phyloP scores from a whole-genome alignment of 2,797 vertebrate genomes.

The Karalla daura region DNA sequence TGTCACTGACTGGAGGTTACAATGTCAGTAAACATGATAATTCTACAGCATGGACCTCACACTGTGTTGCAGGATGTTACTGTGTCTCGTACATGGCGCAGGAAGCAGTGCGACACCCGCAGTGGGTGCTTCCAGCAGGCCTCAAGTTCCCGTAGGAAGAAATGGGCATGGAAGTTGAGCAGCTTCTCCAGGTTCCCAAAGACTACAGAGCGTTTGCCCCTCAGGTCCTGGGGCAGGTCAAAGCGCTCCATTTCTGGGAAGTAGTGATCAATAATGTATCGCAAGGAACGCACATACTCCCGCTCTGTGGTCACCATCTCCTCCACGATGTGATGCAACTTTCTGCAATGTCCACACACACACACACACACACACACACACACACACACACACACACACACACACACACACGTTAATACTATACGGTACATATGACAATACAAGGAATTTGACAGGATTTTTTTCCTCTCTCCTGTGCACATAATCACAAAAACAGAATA shows the following conservation, averaged over 20 bases:
- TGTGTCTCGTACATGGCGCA: slow-evolving; percentile 88
- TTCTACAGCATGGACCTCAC: too few relatives aligned
- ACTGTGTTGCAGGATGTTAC: not conserved
- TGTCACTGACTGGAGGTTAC: too few relatives aligned
- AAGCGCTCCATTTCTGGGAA: slow-evolving; percentile 93
- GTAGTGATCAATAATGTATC: slow-evolving; percentile 92
- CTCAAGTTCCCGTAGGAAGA: slow-evolving; percentile 94
- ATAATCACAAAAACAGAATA: too few relatives aligned
- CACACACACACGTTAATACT: too few relatives aligned
- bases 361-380: too few relatives aligned
- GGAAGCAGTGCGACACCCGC: slow-evolving; percentile 92
- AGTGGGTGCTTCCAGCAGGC: slow-evolving; percentile 93
- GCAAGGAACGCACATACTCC: slow-evolving; percentile 92
- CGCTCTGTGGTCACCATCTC: slow-evolving; percentile 96
- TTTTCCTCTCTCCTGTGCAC: too few relatives aligned
- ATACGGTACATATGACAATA: too few relatives aligned
- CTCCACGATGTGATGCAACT: slow-evolving; percentile 91
- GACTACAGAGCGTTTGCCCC: slow-evolving; percentile 91
- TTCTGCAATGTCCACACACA: slow-evolving; percentile 70
- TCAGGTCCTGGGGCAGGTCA: slow-evolving; percentile 93
- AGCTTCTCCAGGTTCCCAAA: slow-evolving; percentile 98
- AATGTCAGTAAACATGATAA: too few relatives aligned
- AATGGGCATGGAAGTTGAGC: slow-evolving; percentile 93
- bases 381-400: too few relatives aligned
- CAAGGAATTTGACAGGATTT: too few relatives aligned